These are phyloP conservation scores for Bhutanitis thaidina DNA, from an alignment of 2,888 invertebrate genomes.

Conservation along the genomic window DNA sequence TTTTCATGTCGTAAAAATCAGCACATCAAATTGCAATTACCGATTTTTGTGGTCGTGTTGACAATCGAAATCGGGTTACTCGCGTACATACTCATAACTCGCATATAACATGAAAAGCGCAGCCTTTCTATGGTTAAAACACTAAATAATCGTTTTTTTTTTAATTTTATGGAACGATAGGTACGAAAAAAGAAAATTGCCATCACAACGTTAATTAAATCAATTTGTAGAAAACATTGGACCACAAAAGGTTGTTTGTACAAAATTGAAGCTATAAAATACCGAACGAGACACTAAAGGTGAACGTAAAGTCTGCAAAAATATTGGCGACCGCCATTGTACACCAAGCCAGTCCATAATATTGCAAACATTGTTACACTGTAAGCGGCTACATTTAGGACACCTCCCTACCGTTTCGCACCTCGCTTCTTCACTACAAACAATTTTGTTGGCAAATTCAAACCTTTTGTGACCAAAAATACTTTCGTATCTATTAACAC, in stretches of 20 bases:
- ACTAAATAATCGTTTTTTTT: too few relatives aligned
- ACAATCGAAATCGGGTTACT: too few relatives aligned
- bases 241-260: constrained; percentile 8
- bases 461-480: background rate
- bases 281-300: constrained; percentile 7
- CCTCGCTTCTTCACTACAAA: constrained; percentile 26
- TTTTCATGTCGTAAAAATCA: too few relatives aligned
- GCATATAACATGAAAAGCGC: too few relatives aligned
- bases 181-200: too few relatives aligned
- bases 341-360: constrained; percentile 13
- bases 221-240: constrained; percentile 6
- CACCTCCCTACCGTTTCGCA: constrained; percentile 9
- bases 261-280: constrained; percentile 13
- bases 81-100: too few relatives aligned
- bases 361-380: constrained; percentile 4
- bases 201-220: constrained; percentile 9
- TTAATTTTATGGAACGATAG: too few relatives aligned
- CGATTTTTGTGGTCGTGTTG: too few relatives aligned
- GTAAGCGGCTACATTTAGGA: background rate
- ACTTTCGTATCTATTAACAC: background rate
- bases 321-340: constrained; percentile 3
- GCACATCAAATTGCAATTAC: too few relatives aligned
- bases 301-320: constrained; percentile 9
- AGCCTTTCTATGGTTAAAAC: too few relatives aligned
- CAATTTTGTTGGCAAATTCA: constrained; percentile 19